A percentile compares a stretch with the other conserved stretches of the same genome.
phyloP scores from a whole-genome alignment of 2,113 vertebrate genomes.

The Butastur rufipennis region DNA sequence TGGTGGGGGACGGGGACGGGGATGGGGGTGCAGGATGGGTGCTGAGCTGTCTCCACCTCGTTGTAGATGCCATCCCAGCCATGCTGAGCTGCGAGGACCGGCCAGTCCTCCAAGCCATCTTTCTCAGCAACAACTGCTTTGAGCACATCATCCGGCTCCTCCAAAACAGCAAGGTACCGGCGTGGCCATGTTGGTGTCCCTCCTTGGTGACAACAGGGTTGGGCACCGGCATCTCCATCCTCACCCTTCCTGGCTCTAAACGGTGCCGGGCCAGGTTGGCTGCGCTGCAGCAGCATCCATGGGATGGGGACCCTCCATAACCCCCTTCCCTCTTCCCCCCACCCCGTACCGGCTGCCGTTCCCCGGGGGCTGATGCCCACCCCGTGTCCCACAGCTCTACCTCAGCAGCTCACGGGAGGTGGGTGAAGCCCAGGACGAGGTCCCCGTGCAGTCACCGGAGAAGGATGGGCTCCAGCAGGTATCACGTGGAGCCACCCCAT shows the following conservation, averaged over 20 bases:
- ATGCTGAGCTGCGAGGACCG: slow-evolving; percentile 92
- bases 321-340: too few species aligned
- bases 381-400: slow-evolving; percentile 84
- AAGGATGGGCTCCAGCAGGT: slow-evolving; percentile 2
- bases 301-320: background rate
- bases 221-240: background rate
- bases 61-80: slow-evolving; percentile 86
- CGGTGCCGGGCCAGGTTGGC: fast-evolving
- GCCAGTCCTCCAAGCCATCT: slow-evolving; percentile 89
- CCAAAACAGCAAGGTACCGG: slow-evolving; percentile 93
- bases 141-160: slow-evolving; percentile 95
- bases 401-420: slow-evolving; percentile 78
- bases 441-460: slow-evolving; percentile 22
- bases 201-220: background rate
- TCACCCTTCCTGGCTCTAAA: background rate
- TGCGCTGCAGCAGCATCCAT: fast-evolving
- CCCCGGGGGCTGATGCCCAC: background rate
- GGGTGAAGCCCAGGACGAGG: slow-evolving; percentile 74
- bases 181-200: fast-evolving
- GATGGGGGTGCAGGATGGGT: fast-evolving
- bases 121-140: slow-evolving; percentile 98
- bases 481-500: background rate
- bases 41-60: background rate
- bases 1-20: fast-evolving
- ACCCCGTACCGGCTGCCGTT: background rate